Evolutionary conservation across 2,113 vertebrate genomes (phyloP).

Genomic region (Plecturocebus donacophilus): DNA sequence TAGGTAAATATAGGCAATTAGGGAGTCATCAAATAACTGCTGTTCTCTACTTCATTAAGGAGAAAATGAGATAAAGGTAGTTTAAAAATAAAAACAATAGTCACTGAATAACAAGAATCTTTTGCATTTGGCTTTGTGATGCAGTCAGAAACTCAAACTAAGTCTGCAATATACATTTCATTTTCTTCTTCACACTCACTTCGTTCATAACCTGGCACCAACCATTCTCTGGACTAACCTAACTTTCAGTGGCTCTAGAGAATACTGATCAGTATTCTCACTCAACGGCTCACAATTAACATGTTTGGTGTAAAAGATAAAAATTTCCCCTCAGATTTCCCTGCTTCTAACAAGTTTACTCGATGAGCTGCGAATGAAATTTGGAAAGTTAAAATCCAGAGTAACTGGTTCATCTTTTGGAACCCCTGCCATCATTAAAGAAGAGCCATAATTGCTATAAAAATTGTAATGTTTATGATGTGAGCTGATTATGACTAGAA

Average conservation of each 20-base stretch:
- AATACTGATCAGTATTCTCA: neutral
- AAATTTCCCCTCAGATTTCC: neutral
- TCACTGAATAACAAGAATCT: neutral
- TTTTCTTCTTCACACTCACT: neutral
- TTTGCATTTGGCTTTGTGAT: neutral
- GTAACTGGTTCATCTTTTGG: constrained; percentile 24
- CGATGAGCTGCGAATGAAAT: neutral
- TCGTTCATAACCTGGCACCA: neutral
- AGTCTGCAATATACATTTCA: neutral
- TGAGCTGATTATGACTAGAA: neutral
- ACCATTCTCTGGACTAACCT: neutral
- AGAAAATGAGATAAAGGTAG: neutral
- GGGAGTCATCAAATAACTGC: neutral
- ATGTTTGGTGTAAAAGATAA: neutral
- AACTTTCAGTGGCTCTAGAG: neutral
- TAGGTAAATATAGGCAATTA: neutral
- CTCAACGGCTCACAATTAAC: neutral
- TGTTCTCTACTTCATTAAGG: neutral
- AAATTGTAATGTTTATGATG: constrained; percentile 16
- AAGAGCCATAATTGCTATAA: constrained; percentile 11
- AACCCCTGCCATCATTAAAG: neutral
- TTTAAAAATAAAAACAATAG: constrained; percentile 5
- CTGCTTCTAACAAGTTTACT: neutral
- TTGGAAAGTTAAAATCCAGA: constrained; percentile 37
- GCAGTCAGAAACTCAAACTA: neutral